Evolutionary conservation across 2,113 vertebrate species (phyloP), one percentile per base, ranked within the genome.

Genomic region (Meleagris gallopavo): DNA sequence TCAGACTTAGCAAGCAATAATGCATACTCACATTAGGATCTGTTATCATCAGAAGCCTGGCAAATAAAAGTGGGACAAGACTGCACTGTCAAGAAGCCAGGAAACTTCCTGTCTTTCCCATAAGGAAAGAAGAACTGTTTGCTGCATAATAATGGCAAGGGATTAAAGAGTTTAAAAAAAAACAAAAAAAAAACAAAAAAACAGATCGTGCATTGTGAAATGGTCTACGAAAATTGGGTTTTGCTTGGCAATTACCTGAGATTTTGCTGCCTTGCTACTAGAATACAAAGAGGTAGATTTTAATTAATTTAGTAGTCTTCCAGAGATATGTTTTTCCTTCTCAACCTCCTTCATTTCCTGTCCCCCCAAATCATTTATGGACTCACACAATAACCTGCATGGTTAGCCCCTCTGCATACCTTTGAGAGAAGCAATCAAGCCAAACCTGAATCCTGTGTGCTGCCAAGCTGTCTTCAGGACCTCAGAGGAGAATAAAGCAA

Each of bases 301-400:
- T 87, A 96, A 92, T 80, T 40, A 32, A 85, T 61, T 86, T 86
- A 86, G 25, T 12, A 94, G 84, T 91, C 86, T 96, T 90, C 65
- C 64, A 65, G 93, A 95, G 80, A 89, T 34, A 65, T 11, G 16
- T 80, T 57, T 58, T 43, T 69, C 30, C 34, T 80, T 52, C 24
- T 46, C 5, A 2, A 65, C 52, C 24, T 61, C 40, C 11, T 32
- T 80, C 41, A 43, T 30, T 11, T 48, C 21, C 50, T 27, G 7
- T 40, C 45, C 73, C 54, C 17, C 30, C 34, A 6, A n/a, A 70
- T 25, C 69, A 77, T 34, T 34, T 14, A 80, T 2, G 84, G 74
- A 89, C 62, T 11, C 78, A 54, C 55, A 20, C 30, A 93, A 88
- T 87, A 81, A 30, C 43, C 61, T 61, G 29, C 36, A 72, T 16